phyloP scores from a whole-genome alignment of 1,140 invertebrate genomes.

The Dendrolimus punctatus region DNA sequence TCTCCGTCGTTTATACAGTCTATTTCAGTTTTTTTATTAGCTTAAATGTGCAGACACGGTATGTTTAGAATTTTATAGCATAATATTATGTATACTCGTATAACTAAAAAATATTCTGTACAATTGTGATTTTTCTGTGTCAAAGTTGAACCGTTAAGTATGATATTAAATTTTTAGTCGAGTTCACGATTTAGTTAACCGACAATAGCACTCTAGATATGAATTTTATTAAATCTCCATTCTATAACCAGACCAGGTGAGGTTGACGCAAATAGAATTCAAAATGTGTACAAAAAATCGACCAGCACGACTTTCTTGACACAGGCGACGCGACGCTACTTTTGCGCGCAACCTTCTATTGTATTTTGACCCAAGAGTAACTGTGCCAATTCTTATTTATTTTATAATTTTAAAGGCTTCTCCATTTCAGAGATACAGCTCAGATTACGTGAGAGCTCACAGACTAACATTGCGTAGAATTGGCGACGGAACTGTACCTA shows the following conservation, averaged over 20 bases:
- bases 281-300: constrained; percentile 1
- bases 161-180: constrained; percentile 16
- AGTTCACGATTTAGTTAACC: constrained; percentile 34
- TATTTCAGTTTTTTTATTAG: no score
- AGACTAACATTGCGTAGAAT: no score
- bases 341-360: constrained; percentile 2
- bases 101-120: constrained; percentile 15
- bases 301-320: constrained; percentile 2
- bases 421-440: no score
- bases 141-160: constrained; percentile 57
- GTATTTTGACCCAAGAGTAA: not conserved
- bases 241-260: constrained; percentile 4
- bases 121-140: constrained; percentile 40
- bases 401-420: not conserved
- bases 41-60: no score
- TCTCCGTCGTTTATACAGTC: no score
- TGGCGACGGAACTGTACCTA: no score
- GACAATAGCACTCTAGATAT: constrained; percentile 27
- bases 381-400: not conserved
- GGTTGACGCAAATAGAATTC: constrained; percentile 1
- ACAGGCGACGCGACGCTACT: not conserved
- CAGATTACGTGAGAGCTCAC: no score
- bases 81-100: no score
- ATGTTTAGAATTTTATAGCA: no score
- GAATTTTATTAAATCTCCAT: constrained; percentile 26